These are phyloP conservation scores for Cephus nigrinus DNA, from an alignment of 2,888 invertebrate species.

Conservation along the genomic window DNA sequence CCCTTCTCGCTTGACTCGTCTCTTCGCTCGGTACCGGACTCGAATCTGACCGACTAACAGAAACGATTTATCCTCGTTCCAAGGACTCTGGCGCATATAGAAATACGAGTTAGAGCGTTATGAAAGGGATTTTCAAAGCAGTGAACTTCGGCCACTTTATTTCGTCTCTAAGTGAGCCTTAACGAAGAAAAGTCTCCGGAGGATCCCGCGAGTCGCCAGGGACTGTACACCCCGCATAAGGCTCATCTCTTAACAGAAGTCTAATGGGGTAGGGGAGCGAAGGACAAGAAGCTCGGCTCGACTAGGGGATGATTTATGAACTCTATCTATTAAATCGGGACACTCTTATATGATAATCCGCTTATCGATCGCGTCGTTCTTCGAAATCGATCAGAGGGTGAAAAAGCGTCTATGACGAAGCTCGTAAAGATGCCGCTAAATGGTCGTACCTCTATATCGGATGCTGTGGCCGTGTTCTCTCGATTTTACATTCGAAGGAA, in stretches of 20 bases:
- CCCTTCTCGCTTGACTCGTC: neutral
- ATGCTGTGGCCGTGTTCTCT: neutral
- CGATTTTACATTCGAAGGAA: neutral
- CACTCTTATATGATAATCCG: neutral
- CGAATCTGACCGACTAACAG: neutral
- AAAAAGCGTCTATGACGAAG: neutral
- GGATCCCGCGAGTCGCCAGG: constrained; percentile 29
- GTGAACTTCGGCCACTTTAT: constrained; percentile 24
- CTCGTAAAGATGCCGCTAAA: neutral
- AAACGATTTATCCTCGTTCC: neutral
- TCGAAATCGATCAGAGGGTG: neutral
- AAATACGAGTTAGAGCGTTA: neutral
- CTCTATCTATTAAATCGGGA: neutral
- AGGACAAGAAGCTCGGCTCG: neutral
- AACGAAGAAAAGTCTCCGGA: constrained; percentile 36
- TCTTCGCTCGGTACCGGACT: neutral
- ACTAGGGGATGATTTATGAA: neutral
- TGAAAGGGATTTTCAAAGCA: neutral
- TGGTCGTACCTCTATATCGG: neutral
- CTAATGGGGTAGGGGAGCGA: constrained; percentile 32
- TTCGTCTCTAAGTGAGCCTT: constrained; percentile 37
- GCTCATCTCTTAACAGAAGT: constrained; percentile 52
- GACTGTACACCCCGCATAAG: constrained; percentile 42
- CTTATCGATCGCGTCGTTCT: neutral
- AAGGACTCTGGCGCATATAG: neutral